Evolutionary conservation across 2,888 invertebrate genomes (phyloP).

Genomic region (Nebria brevicollis): DNA sequence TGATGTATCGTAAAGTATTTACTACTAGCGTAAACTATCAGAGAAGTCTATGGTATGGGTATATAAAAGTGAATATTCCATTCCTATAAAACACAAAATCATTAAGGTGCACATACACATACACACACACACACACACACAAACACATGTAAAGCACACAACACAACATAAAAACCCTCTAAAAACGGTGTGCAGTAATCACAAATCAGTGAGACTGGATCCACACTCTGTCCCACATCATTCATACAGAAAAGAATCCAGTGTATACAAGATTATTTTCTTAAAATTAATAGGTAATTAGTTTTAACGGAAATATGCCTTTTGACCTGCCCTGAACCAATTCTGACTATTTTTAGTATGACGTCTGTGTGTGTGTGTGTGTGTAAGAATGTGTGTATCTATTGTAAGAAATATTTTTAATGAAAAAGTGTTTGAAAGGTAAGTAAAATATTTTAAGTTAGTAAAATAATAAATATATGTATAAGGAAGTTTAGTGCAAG

Average conservation of each 20-base stretch:
- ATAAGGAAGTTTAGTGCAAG: too few relatives aligned
- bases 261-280: neutral
- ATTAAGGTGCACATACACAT: slow-evolving; percentile 10
- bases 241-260: neutral
- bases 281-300: too few relatives aligned
- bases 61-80: slow-evolving; percentile 16
- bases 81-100: slow-evolving; percentile 21
- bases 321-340: too few relatives aligned
- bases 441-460: too few relatives aligned
- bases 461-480: too few relatives aligned
- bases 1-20: neutral
- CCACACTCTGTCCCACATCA: neutral
- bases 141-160: neutral
- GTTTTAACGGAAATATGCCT: too few relatives aligned
- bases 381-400: too few relatives aligned
- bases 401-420: too few relatives aligned
- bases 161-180: slow-evolving; percentile 22
- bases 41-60: neutral
- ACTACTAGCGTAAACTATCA: neutral
- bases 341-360: too few relatives aligned
- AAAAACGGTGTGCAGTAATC: slow-evolving; percentile 17
- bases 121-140: neutral
- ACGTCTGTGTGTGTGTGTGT: too few relatives aligned
- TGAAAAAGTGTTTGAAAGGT: too few relatives aligned
- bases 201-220: slow-evolving; percentile 6